Evolutionary conservation across 2,888 invertebrate genomes (phyloP).

Genomic region (Siphlonurus alternatus): DNA sequence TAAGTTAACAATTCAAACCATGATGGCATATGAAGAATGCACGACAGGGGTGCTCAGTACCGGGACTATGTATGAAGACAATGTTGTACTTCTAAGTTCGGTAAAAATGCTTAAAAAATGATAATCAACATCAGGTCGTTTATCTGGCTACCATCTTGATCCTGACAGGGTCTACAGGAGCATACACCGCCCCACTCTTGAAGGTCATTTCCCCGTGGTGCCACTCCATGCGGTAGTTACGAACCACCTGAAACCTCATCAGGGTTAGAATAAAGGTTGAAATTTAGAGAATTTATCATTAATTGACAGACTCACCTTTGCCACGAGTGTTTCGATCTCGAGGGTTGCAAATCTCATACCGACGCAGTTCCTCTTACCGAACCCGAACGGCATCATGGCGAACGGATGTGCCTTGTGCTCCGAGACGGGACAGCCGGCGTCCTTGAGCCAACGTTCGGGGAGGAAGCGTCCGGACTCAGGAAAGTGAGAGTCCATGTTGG

Average conservation of each 20-base stretch:
- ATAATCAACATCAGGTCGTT: too few species aligned
- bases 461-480: conserved; percentile 35
- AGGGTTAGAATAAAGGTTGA: background rate
- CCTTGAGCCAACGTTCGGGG: conserved; percentile 51
- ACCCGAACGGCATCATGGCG: conserved; percentile 46
- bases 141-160: background rate
- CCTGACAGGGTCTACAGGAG: background rate
- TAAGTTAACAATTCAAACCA: too few species aligned
- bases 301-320: conserved; percentile 19
- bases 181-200: background rate
- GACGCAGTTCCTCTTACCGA: conserved; percentile 47
- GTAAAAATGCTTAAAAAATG: too few species aligned
- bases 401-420: conserved; percentile 37
- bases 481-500: conserved; percentile 40
- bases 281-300: background rate
- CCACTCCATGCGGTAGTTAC: conserved; percentile 13
- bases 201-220: conserved; percentile 13
- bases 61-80: too few species aligned
- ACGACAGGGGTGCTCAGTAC: too few species aligned
- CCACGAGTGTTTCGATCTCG: conserved; percentile 39
- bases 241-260: conserved; percentile 12
- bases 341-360: conserved; percentile 54
- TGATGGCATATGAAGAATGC: too few species aligned
- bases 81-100: too few species aligned
- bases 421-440: conserved; percentile 26